Evolutionary conservation across 2,888 invertebrate genomes (phyloP).

Genomic region (Sclerodermus sp.): DNA sequence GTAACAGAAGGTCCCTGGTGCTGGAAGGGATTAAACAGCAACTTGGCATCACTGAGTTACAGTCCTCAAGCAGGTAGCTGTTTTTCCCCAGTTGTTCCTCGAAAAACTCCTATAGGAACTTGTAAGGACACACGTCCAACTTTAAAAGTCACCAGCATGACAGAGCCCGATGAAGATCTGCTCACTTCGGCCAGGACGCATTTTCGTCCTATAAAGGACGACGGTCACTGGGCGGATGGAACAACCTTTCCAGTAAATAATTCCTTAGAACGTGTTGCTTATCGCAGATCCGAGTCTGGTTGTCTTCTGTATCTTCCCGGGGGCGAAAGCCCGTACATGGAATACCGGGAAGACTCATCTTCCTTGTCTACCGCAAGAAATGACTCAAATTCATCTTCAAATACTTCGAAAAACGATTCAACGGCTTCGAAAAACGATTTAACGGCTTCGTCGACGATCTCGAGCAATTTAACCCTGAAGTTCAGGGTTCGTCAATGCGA

Average conservation of each 20-base stretch:
- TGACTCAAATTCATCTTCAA: slow-evolving; percentile 15
- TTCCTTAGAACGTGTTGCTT: slow-evolving; percentile 67
- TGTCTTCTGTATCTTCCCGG: slow-evolving; percentile 52
- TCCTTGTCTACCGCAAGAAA: slow-evolving; percentile 20
- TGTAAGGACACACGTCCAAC: slow-evolving; percentile 38
- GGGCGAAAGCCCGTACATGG: slow-evolving; percentile 58
- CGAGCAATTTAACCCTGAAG: slow-evolving; percentile 61
- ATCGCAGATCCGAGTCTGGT: slow-evolving; percentile 65
- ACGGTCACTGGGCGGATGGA: slow-evolving; percentile 67
- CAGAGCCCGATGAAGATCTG: slow-evolving; percentile 67
- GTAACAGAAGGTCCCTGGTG: slow-evolving; percentile 54
- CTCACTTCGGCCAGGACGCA: slow-evolving; percentile 79
- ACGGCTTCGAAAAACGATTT: slow-evolving; percentile 49
- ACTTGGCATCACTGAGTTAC: slow-evolving; percentile 65
- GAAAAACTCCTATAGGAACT: slow-evolving; percentile 41
- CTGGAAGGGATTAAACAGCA: slow-evolving; percentile 54
- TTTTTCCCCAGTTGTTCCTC: slow-evolving; percentile 65
- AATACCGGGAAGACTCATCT: slow-evolving; percentile 44
- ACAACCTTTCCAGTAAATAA: slow-evolving; percentile 70
- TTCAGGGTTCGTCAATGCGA: slow-evolving; percentile 67
- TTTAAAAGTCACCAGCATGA: slow-evolving; percentile 38
- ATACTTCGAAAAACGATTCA: slow-evolving; percentile 6
- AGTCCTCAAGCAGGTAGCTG: slow-evolving; percentile 64
- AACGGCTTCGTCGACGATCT: slow-evolving; percentile 59
- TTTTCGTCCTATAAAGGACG: slow-evolving; percentile 77